Percentiles rank a stretch among this genome's conserved stretches.
These are phyloP conservation scores for Leuctra nigra DNA, from an alignment of 2,888 invertebrate species.

Conservation along the genomic window DNA sequence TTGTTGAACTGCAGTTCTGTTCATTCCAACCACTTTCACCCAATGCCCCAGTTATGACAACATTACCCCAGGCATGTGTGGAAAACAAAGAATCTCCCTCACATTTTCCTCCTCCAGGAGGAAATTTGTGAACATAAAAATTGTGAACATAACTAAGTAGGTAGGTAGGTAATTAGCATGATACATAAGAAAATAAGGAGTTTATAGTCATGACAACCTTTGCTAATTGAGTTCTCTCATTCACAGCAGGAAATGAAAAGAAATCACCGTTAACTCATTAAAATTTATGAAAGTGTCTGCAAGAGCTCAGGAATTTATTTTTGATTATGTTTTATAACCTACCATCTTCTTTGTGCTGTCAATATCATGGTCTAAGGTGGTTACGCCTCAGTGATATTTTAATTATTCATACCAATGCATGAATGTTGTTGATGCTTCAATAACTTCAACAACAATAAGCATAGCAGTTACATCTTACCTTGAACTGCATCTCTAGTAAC, in stretches of 20 bases:
- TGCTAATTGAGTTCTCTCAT: background rate
- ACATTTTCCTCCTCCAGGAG: background rate
- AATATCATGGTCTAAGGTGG: background rate
- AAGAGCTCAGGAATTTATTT: constrained; percentile 11
- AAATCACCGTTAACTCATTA: constrained; percentile 13
- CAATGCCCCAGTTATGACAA: constrained; percentile 40
- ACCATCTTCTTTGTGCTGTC: background rate
- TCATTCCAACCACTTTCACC: constrained; percentile 36
- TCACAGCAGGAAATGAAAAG: background rate
- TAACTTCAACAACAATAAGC: background rate
- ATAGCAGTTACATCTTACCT: constrained; percentile 9
- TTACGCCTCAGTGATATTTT: too few species aligned
- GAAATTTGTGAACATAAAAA: background rate
- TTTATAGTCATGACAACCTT: background rate
- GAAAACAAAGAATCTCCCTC: background rate
- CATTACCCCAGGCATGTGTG: background rate
- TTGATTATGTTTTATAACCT: background rate
- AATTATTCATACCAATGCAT: too few species aligned
- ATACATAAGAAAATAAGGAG: background rate
- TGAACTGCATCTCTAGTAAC: background rate
- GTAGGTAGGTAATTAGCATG: background rate
- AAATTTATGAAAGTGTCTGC: constrained; percentile 13
- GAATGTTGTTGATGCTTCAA: background rate
- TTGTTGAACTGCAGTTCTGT: background rate
- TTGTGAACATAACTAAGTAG: background rate